Conservation (phyloP, 2,113 vertebrate species). For the Abramis brama region DNA sequence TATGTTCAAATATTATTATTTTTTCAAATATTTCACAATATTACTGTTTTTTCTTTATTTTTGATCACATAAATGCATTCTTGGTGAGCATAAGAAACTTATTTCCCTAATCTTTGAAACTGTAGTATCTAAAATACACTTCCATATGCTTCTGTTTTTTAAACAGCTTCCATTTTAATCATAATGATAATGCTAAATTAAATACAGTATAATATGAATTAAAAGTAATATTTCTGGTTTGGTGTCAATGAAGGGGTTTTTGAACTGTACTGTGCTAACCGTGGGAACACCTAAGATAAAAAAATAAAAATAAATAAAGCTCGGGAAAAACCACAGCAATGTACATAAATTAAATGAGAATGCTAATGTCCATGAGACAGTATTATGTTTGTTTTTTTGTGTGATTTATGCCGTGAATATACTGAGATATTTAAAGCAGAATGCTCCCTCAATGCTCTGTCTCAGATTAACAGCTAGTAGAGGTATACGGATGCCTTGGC, state of each 20-base stretch:
- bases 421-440: conserved; percentile 14
- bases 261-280: not conserved
- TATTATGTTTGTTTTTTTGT: conserved; percentile 18
- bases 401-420: conserved; percentile 28
- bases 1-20: too few species aligned
- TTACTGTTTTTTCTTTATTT: too few species aligned
- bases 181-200: not conserved
- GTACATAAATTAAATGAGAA: not conserved
- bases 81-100: too few species aligned
- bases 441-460: not conserved
- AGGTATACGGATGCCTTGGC: conserved; percentile 42
- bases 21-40: too few species aligned
- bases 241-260: not conserved
- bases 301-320: too few species aligned
- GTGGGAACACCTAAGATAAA: not conserved
- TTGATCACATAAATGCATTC: too few species aligned
- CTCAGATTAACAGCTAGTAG: conserved; percentile 18
- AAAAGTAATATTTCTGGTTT: not conserved
- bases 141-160: not conserved
- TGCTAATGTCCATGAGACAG: not conserved
- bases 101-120: too few species aligned
- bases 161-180: not conserved
- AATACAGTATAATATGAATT: not conserved
- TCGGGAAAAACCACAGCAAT: not conserved
- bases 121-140: not conserved